Conservation (phyloP, 64 coral and sea anemone species). For the Hydrozoanthus tunicans region DNA sequence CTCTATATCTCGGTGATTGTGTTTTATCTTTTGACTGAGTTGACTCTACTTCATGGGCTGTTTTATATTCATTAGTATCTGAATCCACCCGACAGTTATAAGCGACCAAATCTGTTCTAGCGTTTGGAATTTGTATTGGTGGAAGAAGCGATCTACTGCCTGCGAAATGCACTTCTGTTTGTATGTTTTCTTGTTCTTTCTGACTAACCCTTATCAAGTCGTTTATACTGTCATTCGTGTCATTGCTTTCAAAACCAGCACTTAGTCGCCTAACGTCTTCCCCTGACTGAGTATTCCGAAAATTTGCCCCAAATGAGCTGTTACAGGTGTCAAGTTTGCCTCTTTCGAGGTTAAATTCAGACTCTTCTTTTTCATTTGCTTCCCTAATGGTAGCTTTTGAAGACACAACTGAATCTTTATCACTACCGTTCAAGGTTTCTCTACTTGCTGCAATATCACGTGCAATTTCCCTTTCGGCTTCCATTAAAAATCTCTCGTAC, state of each 20-base stretch:
- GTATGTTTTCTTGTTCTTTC: not conserved
- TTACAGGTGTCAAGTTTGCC: not conserved
- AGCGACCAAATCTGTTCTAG: not conserved
- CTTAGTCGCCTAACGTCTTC: not conserved
- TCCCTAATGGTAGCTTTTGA: not conserved
- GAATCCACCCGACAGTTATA: not conserved
- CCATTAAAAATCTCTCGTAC: slow-evolving; percentile 42
- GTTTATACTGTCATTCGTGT: not conserved
- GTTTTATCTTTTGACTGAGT: not conserved
- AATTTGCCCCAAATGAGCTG: not conserved
- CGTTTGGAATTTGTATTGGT: not conserved
- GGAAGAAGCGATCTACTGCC: not conserved
- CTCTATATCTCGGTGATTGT: not conserved
- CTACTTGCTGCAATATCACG: not conserved
- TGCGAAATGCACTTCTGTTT: not conserved
- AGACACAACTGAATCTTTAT: not conserved
- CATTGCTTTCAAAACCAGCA: not conserved
- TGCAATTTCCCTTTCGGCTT: slow-evolving; percentile 36
- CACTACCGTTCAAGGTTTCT: not conserved
- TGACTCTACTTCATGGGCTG: not conserved
- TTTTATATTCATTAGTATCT: not conserved
- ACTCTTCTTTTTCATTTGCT: not conserved
- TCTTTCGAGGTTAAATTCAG: not conserved
- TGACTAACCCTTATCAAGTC: not conserved
- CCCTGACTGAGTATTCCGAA: not conserved